Conservation (phyloP, 2,113 vertebrate species). For the Seriola rivoliana region DNA sequence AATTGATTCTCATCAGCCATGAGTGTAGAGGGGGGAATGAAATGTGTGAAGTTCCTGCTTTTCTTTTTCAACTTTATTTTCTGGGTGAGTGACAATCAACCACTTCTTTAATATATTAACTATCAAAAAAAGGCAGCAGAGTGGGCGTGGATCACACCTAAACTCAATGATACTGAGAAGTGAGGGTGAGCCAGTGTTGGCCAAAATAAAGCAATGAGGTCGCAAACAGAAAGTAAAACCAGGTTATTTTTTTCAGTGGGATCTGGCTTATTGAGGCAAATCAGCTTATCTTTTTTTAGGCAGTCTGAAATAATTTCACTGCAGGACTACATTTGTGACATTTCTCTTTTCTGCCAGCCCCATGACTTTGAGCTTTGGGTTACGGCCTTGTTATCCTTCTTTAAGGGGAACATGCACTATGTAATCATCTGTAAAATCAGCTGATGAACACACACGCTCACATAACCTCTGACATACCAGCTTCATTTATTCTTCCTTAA, state of each 20-base stretch:
- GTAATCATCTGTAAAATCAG: conserved; percentile 31
- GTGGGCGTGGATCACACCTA: not conserved
- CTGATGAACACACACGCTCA: conserved; percentile 12
- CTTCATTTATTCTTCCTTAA: not conserved
- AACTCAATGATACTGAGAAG: not conserved
- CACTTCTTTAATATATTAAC: not conserved
- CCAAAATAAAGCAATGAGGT: not conserved
- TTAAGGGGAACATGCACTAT: not conserved
- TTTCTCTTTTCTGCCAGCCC: not conserved
- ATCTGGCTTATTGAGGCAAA: not conserved
- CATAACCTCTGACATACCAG: not conserved
- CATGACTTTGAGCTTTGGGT: conserved; percentile 24
- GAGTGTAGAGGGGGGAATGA: conserved; percentile 89
- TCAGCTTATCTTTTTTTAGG: not conserved
- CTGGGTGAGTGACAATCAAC: conserved; percentile 86
- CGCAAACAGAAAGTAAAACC: not conserved
- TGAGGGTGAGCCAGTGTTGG: not conserved
- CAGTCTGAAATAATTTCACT: not conserved
- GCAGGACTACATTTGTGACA: not conserved
- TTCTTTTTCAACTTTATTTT: conserved; percentile 91
- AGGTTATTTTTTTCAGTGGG: not conserved
- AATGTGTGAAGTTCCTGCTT: conserved; percentile 88
- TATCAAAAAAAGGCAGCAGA: not conserved
- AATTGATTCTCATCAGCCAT: conserved; percentile 74
- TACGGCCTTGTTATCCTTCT: not conserved